These are phyloP conservation scores for Gallinago solitaria DNA, from an alignment of 2,797 vertebrate genomes.

Conservation along the genomic window DNA sequence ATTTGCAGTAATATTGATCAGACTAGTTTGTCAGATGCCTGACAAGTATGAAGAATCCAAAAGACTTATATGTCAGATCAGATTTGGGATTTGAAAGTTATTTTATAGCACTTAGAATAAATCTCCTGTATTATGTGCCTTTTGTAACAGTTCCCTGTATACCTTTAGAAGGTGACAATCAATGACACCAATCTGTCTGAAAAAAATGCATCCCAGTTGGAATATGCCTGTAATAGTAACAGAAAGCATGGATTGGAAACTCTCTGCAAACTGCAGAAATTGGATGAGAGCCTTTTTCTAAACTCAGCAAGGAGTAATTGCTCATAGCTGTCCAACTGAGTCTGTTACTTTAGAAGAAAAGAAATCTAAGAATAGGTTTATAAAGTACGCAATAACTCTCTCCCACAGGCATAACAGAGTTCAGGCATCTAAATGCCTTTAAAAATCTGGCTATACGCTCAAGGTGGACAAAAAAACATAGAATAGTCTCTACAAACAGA, in stretches of 20 bases:
- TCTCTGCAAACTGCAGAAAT: background rate
- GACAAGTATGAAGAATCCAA: background rate
- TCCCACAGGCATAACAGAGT: background rate
- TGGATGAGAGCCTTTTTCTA: background rate
- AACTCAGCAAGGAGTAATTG: background rate
- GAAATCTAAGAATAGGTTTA: slow-evolving; percentile 4
- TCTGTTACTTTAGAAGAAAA: background rate
- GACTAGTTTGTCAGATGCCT: background rate
- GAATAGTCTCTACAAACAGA: background rate
- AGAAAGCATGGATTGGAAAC: background rate
- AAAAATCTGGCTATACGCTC: background rate
- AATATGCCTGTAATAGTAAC: background rate
- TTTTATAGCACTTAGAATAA: background rate
- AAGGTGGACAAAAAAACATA: background rate
- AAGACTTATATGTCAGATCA: background rate
- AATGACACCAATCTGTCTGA: background rate
- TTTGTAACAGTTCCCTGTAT: background rate
- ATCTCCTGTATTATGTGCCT: background rate
- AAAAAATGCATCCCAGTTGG: background rate
- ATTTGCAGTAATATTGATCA: background rate
- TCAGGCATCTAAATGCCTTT: background rate
- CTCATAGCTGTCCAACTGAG: background rate
- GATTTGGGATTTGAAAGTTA: background rate
- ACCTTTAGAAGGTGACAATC: background rate
- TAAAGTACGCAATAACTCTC: background rate